Percentiles rank a stretch among this genome's conserved stretches.
phyloP scores from a whole-genome alignment of 2,113 vertebrate genomes.

The Leptosomus discolor region DNA sequence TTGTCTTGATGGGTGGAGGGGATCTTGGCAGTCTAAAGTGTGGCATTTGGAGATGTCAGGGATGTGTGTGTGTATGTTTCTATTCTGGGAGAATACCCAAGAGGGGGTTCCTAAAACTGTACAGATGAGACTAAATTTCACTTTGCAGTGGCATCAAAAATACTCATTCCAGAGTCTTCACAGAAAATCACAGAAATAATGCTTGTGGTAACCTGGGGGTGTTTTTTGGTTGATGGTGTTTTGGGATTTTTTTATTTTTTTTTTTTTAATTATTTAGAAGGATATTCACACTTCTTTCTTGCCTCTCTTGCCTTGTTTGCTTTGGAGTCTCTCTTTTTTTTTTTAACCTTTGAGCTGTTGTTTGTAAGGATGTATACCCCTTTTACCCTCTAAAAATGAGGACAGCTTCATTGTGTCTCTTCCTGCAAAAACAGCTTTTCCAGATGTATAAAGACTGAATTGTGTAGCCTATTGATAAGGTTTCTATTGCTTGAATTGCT shows the following conservation, averaged over 20 bases:
- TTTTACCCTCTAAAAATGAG: neutral
- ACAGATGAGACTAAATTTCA: neutral
- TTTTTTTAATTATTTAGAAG: neutral
- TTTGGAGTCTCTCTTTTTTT: neutral
- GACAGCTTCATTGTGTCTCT: neutral
- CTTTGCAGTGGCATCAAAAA: neutral
- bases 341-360: neutral
- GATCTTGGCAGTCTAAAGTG: neutral
- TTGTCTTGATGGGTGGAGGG: neutral
- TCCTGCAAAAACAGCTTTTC: neutral
- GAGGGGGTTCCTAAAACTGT: neutral
- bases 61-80: fast-evolving
- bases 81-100: neutral
- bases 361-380: neutral
- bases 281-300: neutral
- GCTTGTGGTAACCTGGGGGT: neutral
- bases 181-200: neutral
- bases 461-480: neutral
- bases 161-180: neutral
- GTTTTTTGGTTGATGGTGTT: neutral
- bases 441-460: neutral
- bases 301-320: neutral
- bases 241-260: too few species aligned
- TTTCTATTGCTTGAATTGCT: neutral
- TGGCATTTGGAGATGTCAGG: neutral